phyloP scores from a whole-genome alignment of 2,888 invertebrate genomes.

The Notodonta ziczac region DNA sequence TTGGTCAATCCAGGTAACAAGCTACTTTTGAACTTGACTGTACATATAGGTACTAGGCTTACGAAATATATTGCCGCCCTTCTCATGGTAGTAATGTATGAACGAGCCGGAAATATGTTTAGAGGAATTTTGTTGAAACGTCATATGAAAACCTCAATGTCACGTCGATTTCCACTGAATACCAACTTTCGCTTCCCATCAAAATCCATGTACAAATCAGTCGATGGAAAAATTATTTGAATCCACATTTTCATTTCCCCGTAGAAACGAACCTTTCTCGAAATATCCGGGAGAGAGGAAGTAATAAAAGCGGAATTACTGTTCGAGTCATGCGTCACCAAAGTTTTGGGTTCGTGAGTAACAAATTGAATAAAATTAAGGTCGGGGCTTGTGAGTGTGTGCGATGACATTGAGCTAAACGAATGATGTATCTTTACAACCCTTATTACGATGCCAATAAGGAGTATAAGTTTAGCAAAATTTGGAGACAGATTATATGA shows the following conservation, averaged over 20 bases:
- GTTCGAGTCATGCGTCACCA: constrained; percentile 77
- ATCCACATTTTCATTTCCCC: constrained; percentile 51
- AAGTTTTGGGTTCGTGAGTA: constrained; percentile 80
- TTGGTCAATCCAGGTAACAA: no score
- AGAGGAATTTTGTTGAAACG: no score
- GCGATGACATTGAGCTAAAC: constrained; percentile 39
- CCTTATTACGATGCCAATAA: background rate
- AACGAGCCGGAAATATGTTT: no score
- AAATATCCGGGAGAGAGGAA: constrained; percentile 63
- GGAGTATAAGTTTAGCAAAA: constrained; percentile 5
- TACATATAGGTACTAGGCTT: no score
- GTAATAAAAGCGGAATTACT: constrained; percentile 81
- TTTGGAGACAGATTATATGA: no score
- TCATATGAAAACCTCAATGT: no score
- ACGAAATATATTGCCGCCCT: no score
- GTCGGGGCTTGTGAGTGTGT: constrained; percentile 55
- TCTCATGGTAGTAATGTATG: no score
- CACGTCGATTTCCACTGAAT: no score
- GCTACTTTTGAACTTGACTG: no score
- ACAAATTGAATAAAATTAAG: constrained; percentile 82
- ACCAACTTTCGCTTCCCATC: constrained; percentile 19
- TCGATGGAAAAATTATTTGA: constrained; percentile 41
- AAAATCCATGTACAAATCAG: constrained; percentile 33
- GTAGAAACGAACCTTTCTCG: constrained; percentile 58
- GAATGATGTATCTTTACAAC: constrained; percentile 1